These are phyloP conservation scores for Zaprionus tsacasi DNA, from an alignment of 1,140 invertebrate species.

Conservation along the genomic window DNA sequence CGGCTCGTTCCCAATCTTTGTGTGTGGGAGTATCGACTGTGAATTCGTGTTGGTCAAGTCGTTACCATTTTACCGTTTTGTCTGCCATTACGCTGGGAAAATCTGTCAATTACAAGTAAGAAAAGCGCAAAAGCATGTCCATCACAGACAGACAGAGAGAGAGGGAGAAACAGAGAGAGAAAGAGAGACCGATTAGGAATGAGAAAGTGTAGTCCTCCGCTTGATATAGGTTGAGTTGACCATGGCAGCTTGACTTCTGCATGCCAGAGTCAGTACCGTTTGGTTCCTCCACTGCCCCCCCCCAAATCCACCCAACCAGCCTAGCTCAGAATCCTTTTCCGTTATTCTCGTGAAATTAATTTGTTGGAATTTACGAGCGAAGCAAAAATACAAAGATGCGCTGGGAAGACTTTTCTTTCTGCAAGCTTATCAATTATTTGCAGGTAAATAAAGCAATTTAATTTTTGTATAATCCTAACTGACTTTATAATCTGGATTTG, in stretches of 20 bases:
- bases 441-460: not conserved
- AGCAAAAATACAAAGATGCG: not conserved
- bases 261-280: not conserved
- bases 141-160: constrained; percentile 41
- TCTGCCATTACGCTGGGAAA: constrained; percentile 69
- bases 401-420: not conserved
- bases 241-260: constrained; percentile 7
- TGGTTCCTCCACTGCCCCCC: not conserved
- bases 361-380: constrained; percentile 2
- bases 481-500: not conserved
- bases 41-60: constrained; percentile 37
- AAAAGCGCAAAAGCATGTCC: constrained; percentile 77
- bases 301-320: not conserved
- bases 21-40: not conserved
- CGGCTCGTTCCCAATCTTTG: not conserved
- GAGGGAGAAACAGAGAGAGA: not conserved
- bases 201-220: too few relatives aligned
- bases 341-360: constrained; percentile 9
- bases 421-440: not conserved
- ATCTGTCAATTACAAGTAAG: constrained; percentile 75
- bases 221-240: not conserved
- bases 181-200: constrained; percentile 3
- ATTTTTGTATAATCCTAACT: not conserved
- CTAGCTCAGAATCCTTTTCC: not conserved
- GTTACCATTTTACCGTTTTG: constrained; percentile 72